A percentile compares a stretch with the other conserved stretches of the same genome.
Conservation (phyloP, 2,113 vertebrate species). For the Otocyon megalotis region DNA sequence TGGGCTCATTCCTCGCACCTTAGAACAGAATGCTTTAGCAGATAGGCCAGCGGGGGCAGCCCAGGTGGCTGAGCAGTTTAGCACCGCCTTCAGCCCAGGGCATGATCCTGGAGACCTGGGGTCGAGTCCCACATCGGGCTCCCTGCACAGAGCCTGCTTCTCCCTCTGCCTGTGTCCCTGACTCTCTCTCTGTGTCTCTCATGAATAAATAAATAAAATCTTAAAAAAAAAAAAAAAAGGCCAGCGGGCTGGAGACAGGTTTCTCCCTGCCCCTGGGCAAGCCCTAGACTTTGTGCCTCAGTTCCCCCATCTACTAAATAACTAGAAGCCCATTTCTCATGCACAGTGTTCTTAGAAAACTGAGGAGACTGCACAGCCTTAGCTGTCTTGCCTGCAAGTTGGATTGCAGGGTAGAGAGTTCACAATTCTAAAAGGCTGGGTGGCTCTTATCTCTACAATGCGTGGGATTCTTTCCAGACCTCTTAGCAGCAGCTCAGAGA, state of each 20-base stretch:
- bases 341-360: neutral
- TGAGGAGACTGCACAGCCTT: neutral
- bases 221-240: neutral
- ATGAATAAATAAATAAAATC: too few relatives aligned
- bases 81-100: too few relatives aligned
- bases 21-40: neutral
- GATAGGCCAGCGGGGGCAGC: neutral
- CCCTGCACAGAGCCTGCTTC: too few relatives aligned
- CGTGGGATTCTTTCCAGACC: neutral
- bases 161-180: too few relatives aligned
- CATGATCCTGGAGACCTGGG: too few relatives aligned
- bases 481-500: neutral
- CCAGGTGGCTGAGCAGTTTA: too few relatives aligned
- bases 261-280: neutral
- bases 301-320: neutral
- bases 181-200: too few relatives aligned
- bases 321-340: neutral
- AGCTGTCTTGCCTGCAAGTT: neutral
- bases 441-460: conserved; percentile 20
- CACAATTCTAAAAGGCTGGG: neutral
- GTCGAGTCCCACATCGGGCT: too few relatives aligned
- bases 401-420: conserved; percentile 8
- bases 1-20: neutral
- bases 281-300: neutral
- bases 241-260: neutral